Base-by-base conservation (phyloP, 2,797 vertebrate species). In the Neopelma chrysocephalum region DNA sequence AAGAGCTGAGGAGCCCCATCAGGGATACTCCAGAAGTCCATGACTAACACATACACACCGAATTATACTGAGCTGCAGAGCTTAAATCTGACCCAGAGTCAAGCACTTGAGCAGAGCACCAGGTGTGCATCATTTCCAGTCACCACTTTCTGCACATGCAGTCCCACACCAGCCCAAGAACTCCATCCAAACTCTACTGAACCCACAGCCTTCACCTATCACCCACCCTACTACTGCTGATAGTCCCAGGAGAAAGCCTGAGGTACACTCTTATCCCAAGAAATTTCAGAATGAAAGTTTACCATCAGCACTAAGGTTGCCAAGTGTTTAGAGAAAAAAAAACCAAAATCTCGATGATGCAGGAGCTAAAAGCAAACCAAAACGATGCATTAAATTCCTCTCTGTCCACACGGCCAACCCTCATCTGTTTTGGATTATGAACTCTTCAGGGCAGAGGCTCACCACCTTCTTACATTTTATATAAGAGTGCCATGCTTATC, bases 381-480 rank as follows among this genome's bases (percentile, higher is more conserved):
- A 82, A 60, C 4, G 29, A 93, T 48, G 22, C 51, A 57, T 68
- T 58, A 18, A 70, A 89, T 78, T 68, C 57, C 48, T 40, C 56
- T 56, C 50, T 26, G 53, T 43, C 56, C 77, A 86, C 23, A 53
- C 0, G 0, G 71, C 36, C 0, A 0, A 66, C 36, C 18, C 14
- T 89, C 89, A 89, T 62, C 87, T 95, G 79, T 12, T 96, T 66
- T 50, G 23, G 43, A 79, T 95, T 86, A 93, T 10, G 16, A 88
- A 36, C 18, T 76, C 31, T 25, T 87, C 79, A 86, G 53, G 57
- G 75, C 54, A 93, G 53, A 75, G 43, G 85, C 42, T 36, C 43
- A 56, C 13, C 72, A 88, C 80, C 43, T 92, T 60, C 58, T 76
- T 53, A 48, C 5, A n/a, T 76, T 62, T 79, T 82, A 64, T 31